Conservation (phyloP, 2,113 vertebrate species). For the Hippocampus guttulatus region DNA sequence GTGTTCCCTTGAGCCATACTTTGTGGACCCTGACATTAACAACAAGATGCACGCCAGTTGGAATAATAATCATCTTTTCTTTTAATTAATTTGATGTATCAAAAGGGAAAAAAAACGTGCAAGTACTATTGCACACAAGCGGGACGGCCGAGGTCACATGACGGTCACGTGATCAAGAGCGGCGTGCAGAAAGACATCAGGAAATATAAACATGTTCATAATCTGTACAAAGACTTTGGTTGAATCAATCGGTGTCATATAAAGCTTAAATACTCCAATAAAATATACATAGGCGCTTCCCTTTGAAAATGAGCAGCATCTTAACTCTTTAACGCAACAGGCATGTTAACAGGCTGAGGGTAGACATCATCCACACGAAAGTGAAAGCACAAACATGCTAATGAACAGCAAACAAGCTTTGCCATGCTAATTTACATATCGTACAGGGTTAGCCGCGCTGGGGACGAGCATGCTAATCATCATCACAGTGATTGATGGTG, state of each 20-base stretch:
- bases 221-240: slow-evolving; percentile 1
- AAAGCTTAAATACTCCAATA: neutral
- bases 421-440: neutral
- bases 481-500: neutral
- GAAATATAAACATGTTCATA: neutral
- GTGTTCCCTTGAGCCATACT: no score
- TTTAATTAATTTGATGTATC: slow-evolving; percentile 1
- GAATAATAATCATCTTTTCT: neutral
- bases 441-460: neutral
- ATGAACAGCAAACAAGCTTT: no score
- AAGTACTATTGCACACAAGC: neutral
- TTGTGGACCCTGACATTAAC: no score
- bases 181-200: neutral
- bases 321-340: neutral
- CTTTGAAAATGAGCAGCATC: neutral
- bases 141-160: neutral
- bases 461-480: neutral
- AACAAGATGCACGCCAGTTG: neutral
- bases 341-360: neutral
- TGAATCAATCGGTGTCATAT: neutral
- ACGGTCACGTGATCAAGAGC: neutral
- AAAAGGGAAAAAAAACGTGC: slow-evolving; percentile 6
- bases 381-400: neutral
- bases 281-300: neutral
- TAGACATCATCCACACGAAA: neutral